Evolutionary conservation across 2,113 vertebrate genomes (phyloP).

Genomic region (Butastur rufipennis): DNA sequence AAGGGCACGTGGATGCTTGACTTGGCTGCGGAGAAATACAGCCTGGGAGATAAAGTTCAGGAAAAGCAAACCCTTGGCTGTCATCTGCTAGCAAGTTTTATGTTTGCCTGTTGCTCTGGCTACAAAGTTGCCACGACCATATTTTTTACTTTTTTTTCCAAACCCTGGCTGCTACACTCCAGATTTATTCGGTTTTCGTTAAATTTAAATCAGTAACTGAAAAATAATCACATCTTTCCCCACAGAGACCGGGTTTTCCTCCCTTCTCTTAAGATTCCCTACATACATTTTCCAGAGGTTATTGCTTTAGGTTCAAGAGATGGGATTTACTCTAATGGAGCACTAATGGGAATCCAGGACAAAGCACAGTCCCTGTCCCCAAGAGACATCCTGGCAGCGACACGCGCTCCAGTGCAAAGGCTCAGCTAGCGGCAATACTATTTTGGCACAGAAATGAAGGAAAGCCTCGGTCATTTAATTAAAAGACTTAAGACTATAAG

Average conservation of each 20-base stretch:
- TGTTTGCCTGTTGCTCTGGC: conserved; percentile 13
- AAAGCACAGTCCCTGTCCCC: neutral
- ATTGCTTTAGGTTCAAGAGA: neutral
- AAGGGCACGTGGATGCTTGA: conserved; percentile 24
- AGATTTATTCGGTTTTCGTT: neutral
- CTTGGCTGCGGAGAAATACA: neutral
- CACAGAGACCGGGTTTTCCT: neutral
- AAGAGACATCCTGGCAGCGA: neutral
- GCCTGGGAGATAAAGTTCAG: conserved; percentile 12
- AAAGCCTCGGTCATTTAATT: conserved; percentile 10
- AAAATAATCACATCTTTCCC: neutral
- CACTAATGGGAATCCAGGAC: neutral
- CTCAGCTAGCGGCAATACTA: neutral
- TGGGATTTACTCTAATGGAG: neutral
- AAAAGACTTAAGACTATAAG: conserved; percentile 31
- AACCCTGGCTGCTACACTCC: neutral
- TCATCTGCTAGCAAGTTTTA: neutral
- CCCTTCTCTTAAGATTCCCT: neutral
- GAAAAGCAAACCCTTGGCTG: conserved; percentile 38
- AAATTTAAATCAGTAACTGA: neutral
- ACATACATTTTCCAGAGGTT: neutral
- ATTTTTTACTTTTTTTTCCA: neutral
- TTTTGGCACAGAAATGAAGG: conserved; percentile 7
- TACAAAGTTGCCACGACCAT: neutral
- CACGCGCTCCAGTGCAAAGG: neutral